Percentiles rank a stretch among this genome's conserved stretches.
Evolutionary conservation across 2,797 vertebrate species (phyloP).

Genomic region (Acanthopagrus latus): DNA sequence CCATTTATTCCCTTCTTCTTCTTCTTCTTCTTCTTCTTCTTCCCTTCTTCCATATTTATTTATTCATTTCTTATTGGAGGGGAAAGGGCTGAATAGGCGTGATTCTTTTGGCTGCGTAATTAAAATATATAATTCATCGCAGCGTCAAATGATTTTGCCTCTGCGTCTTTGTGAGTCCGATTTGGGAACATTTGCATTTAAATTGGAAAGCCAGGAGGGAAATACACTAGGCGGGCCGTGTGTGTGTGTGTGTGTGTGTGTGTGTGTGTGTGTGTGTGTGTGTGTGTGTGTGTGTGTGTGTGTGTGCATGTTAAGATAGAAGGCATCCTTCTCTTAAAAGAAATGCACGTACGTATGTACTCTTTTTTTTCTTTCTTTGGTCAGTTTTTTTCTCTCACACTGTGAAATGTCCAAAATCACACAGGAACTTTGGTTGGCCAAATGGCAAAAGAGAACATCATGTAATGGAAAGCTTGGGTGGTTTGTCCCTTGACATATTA

Average conservation of each 20-base stretch:
- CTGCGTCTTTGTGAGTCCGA: slow-evolving; percentile 81
- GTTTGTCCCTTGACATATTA: slow-evolving; percentile 9
- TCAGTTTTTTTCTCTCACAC: slow-evolving; percentile 12
- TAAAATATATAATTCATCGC: slow-evolving; percentile 89
- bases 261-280: slow-evolving; percentile 16
- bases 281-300: slow-evolving; percentile 32
- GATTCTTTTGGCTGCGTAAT: slow-evolving; percentile 83
- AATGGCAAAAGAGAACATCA: slow-evolving; percentile 10
- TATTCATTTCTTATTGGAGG: slow-evolving; percentile 83
- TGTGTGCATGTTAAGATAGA: slow-evolving; percentile 52
- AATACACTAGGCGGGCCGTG: slow-evolving; percentile 71
- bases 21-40: slow-evolving; percentile 28
- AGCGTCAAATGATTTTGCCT: slow-evolving; percentile 80
- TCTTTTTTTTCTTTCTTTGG: slow-evolving; percentile 18
- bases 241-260: slow-evolving; percentile 35
- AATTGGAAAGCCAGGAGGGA: slow-evolving; percentile 85
- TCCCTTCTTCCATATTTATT: slow-evolving; percentile 79
- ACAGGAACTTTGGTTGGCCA: neutral
- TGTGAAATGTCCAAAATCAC: slow-evolving; percentile 30
- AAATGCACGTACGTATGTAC: slow-evolving; percentile 48
- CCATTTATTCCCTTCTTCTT: slow-evolving; percentile 57
- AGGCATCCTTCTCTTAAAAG: slow-evolving; percentile 57
- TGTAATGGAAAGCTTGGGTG: slow-evolving; percentile 19
- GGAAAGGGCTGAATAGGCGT: slow-evolving; percentile 79
- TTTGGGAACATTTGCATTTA: slow-evolving; percentile 89